phyloP scores from a whole-genome alignment of 2,888 invertebrate genomes.

The Pseudanteris insignis region DNA sequence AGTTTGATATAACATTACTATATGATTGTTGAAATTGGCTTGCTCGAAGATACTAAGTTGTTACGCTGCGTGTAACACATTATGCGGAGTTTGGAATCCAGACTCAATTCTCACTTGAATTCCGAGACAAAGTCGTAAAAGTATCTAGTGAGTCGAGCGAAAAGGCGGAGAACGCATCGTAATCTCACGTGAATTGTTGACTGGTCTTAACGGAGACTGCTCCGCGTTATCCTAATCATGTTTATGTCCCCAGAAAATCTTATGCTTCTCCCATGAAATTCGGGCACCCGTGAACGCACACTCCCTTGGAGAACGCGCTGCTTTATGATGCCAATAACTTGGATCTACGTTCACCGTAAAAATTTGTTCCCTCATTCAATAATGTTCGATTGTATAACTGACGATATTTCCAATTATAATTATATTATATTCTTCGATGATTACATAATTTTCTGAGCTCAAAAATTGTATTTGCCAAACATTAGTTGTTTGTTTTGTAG shows the following conservation, averaged over 20 bases:
- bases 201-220: slow-evolving; percentile 46
- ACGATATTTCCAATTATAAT: background rate
- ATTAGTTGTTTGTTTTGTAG: background rate
- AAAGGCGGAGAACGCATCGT: slow-evolving; percentile 52
- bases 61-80: slow-evolving; percentile 38
- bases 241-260: slow-evolving; percentile 59
- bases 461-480: background rate
- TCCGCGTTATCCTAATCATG: slow-evolving; percentile 58
- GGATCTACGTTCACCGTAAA: slow-evolving; percentile 39
- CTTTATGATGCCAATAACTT: slow-evolving; percentile 54
- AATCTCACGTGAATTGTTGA: slow-evolving; percentile 56
- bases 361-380: slow-evolving; percentile 17
- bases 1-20: too few species aligned
- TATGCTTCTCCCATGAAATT: slow-evolving; percentile 45
- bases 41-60: slow-evolving; percentile 28
- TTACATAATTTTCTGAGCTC: background rate
- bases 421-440: background rate
- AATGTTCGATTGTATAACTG: slow-evolving; percentile 8
- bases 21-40: slow-evolving; percentile 19
- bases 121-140: slow-evolving; percentile 60
- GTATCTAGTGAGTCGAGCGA: slow-evolving; percentile 53
- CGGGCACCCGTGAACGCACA: slow-evolving; percentile 54
- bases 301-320: slow-evolving; percentile 61
- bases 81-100: slow-evolving; percentile 43
- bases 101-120: slow-evolving; percentile 55